Evolutionary conservation across 1,140 invertebrate species (phyloP), one percentile per base, ranked within the genome.

Genomic region (Megalonaias nervosa): DNA sequence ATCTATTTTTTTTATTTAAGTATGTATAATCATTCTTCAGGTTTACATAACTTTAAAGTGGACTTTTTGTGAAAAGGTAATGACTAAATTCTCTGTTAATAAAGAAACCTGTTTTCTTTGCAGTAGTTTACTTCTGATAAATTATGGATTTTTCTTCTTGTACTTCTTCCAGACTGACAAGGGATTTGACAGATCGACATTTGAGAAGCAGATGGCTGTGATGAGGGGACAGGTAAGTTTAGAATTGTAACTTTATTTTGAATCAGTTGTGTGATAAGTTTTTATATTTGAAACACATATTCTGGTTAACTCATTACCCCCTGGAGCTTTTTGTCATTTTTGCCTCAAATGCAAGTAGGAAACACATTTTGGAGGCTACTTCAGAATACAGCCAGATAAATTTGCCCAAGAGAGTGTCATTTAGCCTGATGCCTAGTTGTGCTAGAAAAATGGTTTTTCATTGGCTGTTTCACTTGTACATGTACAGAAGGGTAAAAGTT

Each of bases 171-270:
- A 97, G 94, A 96, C 96, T 93, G 98, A 99, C 92, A 97, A 97
- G 91, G 98, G 98, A 26, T 99, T 99, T 92, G 98, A 99, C 92
- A 94, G 95, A 85, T 94, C 96, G 80, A 93, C 98, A 80, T 99
- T 98, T 92, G 97, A 98, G 91, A 96, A 95, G 82, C 98, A 99
- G 93, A 98, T 99, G 97, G 97, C 97, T 83, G 98, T 99, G 59
- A 96, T 99, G 95, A 93, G 98, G 81, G 99, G 99, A 48, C 93
- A 93, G 90, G 92, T 92, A 77, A 85, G 81, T 81, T 55, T 61
- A 56, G 57, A 67, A 56, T 58, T 58, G 2, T 15, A n/a, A 31
- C 26, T 68, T 57, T 14, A 15, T 17, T 38, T 21, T 15, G 13
- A 23, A 48, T 38, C 38, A 38, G 38, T 38, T 38, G 12, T 68